phyloP scores from a whole-genome alignment of 2,888 invertebrate species.

The Lasioglossum calceatum region DNA sequence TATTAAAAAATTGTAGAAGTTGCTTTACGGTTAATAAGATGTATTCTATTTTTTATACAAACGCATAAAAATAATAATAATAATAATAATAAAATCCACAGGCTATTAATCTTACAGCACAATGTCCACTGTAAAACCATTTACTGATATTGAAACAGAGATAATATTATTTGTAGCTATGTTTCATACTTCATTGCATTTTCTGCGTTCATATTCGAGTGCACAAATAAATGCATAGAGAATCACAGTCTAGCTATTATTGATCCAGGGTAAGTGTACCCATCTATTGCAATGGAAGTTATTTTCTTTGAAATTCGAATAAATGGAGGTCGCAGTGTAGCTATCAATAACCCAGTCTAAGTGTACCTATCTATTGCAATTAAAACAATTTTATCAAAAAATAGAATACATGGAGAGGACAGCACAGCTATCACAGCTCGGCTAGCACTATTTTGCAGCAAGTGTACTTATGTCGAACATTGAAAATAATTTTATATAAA shows the following conservation, averaged over 20 bases:
- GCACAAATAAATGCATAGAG: not conserved
- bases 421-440: not conserved
- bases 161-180: not conserved
- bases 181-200: not conserved
- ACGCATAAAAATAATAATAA: not conserved
- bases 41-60: too few relatives aligned
- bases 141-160: not conserved
- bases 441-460: not conserved
- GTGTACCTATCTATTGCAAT: not conserved
- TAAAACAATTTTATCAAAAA: not conserved
- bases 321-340: not conserved
- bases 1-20: not conserved
- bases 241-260: not conserved
- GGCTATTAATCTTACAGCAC: not conserved
- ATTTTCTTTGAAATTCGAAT: not conserved
- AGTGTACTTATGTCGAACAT: not conserved
- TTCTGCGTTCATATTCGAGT: not conserved
- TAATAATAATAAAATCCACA: not conserved
- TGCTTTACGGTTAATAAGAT: not conserved
- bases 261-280: not conserved
- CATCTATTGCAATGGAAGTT: not conserved
- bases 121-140: not conserved
- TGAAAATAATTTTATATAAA: not conserved
- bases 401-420: not conserved
- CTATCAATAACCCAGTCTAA: not conserved